These are phyloP conservation scores for Ibycter americanus DNA, from an alignment of 2,797 vertebrate genomes.

Conservation along the genomic window DNA sequence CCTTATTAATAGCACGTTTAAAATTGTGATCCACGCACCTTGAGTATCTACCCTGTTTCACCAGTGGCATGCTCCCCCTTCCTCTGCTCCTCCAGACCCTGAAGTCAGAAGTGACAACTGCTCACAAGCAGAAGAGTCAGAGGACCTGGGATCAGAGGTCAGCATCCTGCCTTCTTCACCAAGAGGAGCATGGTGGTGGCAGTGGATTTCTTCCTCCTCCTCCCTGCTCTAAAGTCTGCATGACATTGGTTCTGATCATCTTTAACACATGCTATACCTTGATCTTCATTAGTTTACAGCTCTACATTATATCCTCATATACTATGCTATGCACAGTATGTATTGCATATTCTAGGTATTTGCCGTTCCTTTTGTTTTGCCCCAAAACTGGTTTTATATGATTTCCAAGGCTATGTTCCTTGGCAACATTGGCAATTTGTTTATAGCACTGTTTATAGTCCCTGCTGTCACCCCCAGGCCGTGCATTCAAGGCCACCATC, in stretches of 20 bases:
- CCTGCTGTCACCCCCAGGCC: not conserved
- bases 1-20: not conserved
- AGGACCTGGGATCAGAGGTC: not conserved
- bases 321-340: not conserved
- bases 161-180: not conserved
- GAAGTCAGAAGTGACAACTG: not conserved
- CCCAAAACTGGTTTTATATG: not conserved
- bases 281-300: not conserved
- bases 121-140: not conserved
- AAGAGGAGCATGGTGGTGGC: fast-evolving
- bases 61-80: not conserved
- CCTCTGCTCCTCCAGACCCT: not conserved
- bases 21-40: not conserved
- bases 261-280: not conserved
- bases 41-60: not conserved
- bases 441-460: not conserved
- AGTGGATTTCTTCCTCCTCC: not conserved
- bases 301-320: too few relatives aligned
- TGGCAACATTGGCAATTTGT: not conserved
- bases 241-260: fast-evolving
- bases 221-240: not conserved
- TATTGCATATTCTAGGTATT: not conserved
- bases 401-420: not conserved
- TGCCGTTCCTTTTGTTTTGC: not conserved
- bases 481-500: not conserved